These are phyloP conservation scores for Gambelia wislizenii DNA, from an alignment of 2,797 vertebrate genomes.

Conservation along the genomic window DNA sequence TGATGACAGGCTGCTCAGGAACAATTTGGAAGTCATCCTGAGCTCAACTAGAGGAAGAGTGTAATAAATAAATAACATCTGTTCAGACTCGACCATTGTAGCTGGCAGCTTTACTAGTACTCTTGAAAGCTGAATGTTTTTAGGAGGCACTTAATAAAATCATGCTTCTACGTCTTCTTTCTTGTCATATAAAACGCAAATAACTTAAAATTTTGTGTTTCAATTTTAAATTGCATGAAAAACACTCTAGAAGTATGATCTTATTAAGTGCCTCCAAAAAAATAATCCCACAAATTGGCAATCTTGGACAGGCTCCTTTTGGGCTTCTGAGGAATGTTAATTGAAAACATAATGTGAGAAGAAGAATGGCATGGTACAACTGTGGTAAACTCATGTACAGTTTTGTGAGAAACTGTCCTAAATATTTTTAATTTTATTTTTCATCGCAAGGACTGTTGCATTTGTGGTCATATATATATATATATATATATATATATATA, in stretches of 20 bases:
- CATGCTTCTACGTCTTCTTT: neutral
- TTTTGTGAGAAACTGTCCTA: neutral
- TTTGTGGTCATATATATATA: neutral
- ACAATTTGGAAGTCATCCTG: neutral
- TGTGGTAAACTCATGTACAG: neutral
- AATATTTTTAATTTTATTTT: neutral
- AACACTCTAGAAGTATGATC: neutral
- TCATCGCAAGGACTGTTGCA: neutral
- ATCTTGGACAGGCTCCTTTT: neutral
- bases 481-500: too few species aligned
- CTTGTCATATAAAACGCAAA: neutral
- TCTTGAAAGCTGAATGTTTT: neutral
- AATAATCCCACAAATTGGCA: conserved; percentile 1
- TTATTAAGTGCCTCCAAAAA: conserved; percentile 4
- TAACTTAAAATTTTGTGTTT: neutral
- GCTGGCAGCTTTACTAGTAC: neutral
- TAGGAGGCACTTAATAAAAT: neutral
- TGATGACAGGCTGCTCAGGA: neutral
- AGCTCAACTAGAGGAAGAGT: neutral
- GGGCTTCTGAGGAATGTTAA: neutral
- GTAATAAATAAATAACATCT: conserved; percentile 9
- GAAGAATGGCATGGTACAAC: neutral
- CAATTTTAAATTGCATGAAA: neutral
- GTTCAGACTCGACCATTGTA: neutral
- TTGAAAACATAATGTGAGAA: conserved; percentile 13